Evolutionary conservation across 2,113 vertebrate species (phyloP), one percentile per base, ranked within the genome.

Genomic region (Spea multiplicata): DNA sequence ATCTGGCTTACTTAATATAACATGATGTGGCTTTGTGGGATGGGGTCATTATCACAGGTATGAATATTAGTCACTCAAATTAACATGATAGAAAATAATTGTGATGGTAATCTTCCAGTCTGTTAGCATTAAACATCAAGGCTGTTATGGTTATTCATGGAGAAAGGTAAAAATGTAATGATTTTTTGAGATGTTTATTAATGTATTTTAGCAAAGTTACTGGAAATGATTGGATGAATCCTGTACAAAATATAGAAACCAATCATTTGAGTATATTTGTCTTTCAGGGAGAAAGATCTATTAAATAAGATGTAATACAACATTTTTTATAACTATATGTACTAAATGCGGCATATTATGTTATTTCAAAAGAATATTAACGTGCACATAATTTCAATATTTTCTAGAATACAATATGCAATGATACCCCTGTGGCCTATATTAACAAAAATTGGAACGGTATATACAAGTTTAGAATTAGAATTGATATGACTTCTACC

Each of bases 1-100:
- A 64, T 64, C 61, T 5, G 16, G 16, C 9, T 64, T 6, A 16
- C 17, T 17, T 64, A 64, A 64, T 64, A 30, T 45, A 46, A 67
- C 9, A 3, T 46, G 17, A 67, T 45, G 12, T 70, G 67, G 10
- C 48, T 70, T 14, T 49, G 9, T 70, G 47, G 47, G 45, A n/a
- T 16, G 4, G 14, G n/a, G 50, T 49, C 44, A 46, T 67, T 67
- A n/a, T 17, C 4, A 70, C 8, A 50, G 67, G 67, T 30, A 71
- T 44, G 49, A 71, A 71, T 71, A 55, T 53, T 71, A 71, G 50
- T 44, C 16, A 55, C 16, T 44, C 50, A 71, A 55, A 71, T 71
- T 55, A 71, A 71, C 16, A 50, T 71, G 17, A 16, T 17, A 44
- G 49, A 53, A 71, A 30, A 71, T 52, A 53, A 55, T 44, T 53